Conservation (phyloP, 1,140 invertebrate species). For the Samia ricini region DNA sequence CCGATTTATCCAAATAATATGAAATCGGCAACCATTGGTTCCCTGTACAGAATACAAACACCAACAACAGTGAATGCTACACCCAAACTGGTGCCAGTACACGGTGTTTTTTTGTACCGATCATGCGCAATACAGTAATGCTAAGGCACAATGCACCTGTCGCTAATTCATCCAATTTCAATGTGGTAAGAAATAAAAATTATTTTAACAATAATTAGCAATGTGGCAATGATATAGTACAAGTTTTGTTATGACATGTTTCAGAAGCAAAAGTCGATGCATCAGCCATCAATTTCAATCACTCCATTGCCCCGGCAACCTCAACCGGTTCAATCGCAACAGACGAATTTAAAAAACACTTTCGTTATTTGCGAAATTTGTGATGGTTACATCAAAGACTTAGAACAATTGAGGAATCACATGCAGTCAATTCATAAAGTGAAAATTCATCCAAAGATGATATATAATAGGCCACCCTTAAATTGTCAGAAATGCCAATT, state of each 20-base stretch:
- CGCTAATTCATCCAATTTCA: slow-evolving; percentile 14
- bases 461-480: slow-evolving; percentile 94
- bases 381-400: slow-evolving; percentile 96
- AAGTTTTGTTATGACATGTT: slow-evolving; percentile 9
- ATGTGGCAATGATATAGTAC: no score
- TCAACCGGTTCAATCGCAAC: slow-evolving; percentile 37
- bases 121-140: slow-evolving; percentile 46
- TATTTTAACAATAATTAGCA: no score
- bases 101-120: slow-evolving; percentile 40
- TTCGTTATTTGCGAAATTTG: slow-evolving; percentile 98
- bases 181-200: slow-evolving; percentile 27
- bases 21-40: slow-evolving; percentile 19
- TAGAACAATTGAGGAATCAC: slow-evolving; percentile 94
- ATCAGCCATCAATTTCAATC: slow-evolving; percentile 92
- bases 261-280: slow-evolving; percentile 47
- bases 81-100: slow-evolving; percentile 33
- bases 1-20: slow-evolving; percentile 19
- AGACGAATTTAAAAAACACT: slow-evolving; percentile 80
- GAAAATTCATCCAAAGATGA: slow-evolving; percentile 97
- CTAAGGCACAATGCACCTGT: slow-evolving; percentile 36
- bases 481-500: slow-evolving; percentile 98
- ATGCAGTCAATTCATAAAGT: slow-evolving; percentile 98
- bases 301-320: slow-evolving; percentile 88
- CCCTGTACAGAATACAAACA: slow-evolving; percentile 33
- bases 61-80: slow-evolving; percentile 35